These are phyloP conservation scores for Mechanitis messenoides DNA, from an alignment of 2,888 invertebrate species.

Conservation along the genomic window DNA sequence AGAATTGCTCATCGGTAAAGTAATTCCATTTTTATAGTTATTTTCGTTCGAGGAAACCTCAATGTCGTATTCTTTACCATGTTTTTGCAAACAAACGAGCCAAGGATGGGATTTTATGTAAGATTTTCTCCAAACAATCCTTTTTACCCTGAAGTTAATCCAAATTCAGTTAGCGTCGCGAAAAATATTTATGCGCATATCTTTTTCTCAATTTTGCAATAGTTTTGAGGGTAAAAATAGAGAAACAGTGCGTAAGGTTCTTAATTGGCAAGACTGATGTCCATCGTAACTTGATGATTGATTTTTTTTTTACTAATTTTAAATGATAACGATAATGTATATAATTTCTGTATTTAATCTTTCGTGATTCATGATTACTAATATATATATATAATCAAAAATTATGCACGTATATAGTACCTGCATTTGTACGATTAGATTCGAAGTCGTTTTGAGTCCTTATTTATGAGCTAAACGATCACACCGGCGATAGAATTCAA, in stretches of 20 bases:
- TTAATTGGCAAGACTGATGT: conserved; percentile 12
- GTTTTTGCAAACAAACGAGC: conserved; percentile 6
- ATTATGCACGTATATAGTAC: too few species aligned
- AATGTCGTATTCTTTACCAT: conserved; percentile 1
- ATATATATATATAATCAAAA: too few species aligned
- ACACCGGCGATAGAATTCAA: too few species aligned
- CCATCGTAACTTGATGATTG: not conserved
- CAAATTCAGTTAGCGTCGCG: conserved; percentile 23
- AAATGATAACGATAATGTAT: too few species aligned
- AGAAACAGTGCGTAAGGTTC: conserved; percentile 15
- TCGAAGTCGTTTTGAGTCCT: too few species aligned
- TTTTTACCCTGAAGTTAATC: conserved; percentile 21
- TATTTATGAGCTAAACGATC: too few species aligned
- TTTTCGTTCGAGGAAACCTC: not conserved
- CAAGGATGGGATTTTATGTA: conserved; percentile 4
- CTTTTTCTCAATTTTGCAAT: conserved; percentile 15
- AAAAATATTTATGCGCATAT: conserved; percentile 25
- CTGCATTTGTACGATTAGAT: too few species aligned
- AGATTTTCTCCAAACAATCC: conserved; percentile 15
- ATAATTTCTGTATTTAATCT: too few species aligned
- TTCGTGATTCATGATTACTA: too few species aligned
- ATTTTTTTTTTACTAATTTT: too few species aligned
- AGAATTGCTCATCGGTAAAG: not conserved
- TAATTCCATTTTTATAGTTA: not conserved
- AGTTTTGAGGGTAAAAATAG: conserved; percentile 13